phyloP scores from a whole-genome alignment of 2,888 invertebrate genomes.

The Aphrophora alni region DNA sequence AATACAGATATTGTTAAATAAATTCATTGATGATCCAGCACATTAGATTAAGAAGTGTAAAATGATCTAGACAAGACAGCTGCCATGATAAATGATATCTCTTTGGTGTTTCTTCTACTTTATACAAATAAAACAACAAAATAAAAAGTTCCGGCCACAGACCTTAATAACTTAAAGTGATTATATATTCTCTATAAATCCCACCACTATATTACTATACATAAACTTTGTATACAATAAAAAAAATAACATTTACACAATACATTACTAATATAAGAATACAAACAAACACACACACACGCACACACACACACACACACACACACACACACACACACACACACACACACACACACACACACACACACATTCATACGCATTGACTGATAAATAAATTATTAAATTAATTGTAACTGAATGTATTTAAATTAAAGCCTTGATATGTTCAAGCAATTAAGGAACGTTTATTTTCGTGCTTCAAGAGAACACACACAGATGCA shows the following conservation, averaged over 20 bases:
- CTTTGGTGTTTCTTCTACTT: neutral
- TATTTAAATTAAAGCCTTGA: neutral
- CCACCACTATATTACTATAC: neutral
- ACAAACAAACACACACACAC: neutral
- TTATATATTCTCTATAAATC: neutral
- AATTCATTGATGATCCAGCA: too few species aligned
- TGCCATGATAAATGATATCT: too few species aligned
- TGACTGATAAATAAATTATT: neutral
- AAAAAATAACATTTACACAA: neutral
- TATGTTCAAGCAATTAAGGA: neutral
- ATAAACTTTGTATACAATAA: neutral
- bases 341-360: neutral
- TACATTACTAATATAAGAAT: too few species aligned
- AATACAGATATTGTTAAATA: too few species aligned
- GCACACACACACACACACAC: neutral
- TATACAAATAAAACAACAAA: neutral
- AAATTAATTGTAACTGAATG: neutral
- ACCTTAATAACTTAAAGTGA: neutral
- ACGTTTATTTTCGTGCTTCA: neutral
- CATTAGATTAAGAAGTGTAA: too few species aligned
- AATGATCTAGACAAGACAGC: too few species aligned
- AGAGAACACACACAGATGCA: neutral
- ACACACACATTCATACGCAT: neutral
- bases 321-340: neutral
- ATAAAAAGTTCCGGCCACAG: neutral